Evolutionary conservation across 2,888 invertebrate species (phyloP), one percentile per base, ranked within the genome.

Genomic region (Exephanes ischioxanthus): DNA sequence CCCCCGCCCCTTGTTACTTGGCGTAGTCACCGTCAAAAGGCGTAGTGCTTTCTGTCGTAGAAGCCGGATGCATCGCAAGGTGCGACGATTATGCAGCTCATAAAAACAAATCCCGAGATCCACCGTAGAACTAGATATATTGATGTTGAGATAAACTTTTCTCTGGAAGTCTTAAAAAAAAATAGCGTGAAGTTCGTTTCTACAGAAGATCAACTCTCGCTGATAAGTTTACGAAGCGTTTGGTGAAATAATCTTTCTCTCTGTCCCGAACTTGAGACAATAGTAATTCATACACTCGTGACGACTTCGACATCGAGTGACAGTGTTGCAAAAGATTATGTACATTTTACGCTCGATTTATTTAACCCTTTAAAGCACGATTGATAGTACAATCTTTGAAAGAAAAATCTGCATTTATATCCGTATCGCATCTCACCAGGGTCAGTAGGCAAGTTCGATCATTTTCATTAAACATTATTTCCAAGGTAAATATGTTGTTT

Each of bases 401-500:
- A 45, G 11, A 45, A 14, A 45, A 45, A 16, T 14, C 4, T 14
- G 45, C 7, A 41, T 41, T 41, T 41, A 5, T 45, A 0, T 3
- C 26, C 26, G 58, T 26, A 58, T 58, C 11, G 26, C 26, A 58
- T 58, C 26, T 26, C 19, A 26, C 22, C 7, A 58, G 11, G 26
- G 58, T 58, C 26, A 26, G 14, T 58, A 58, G 1, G 58, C 19
- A 22, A 55, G 22, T 58, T 58, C 22, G 19, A 58, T 16, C 19
- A 26, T 26, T 26, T 22, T 4, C 1, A 58, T 22, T 22, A 26
- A 26, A 58, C 14, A 11, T 3, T 58, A 16, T 63, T 30, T 30
- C 61, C 61, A 63, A 63, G 61, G 61, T 63, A 63, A 63, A 63
- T 63, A 63, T 63, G 33, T 63, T 63, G 61, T 63, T 63, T 63